These are phyloP conservation scores for Zaprionus davidi DNA, from an alignment of 1,140 invertebrate species.

Conservation along the genomic window DNA sequence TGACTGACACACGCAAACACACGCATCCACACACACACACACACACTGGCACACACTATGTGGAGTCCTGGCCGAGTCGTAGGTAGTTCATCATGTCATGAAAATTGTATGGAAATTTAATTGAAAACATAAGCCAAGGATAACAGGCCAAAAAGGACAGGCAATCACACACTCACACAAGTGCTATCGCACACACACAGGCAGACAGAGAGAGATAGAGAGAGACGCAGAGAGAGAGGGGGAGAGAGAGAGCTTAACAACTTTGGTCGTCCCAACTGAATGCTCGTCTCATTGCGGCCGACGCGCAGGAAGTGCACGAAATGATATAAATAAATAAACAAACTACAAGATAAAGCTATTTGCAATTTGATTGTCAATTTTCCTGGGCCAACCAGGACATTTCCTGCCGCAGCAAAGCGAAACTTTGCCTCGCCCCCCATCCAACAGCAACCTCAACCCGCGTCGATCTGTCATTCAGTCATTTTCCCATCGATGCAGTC, in stretches of 20 bases:
- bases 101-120: conserved; percentile 84
- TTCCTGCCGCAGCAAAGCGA: conserved; percentile 65
- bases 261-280: conserved; percentile 50
- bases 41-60: conserved; percentile 19
- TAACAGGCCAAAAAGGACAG: conserved; percentile 81
- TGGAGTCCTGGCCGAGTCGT: conserved; percentile 51
- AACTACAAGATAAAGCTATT: conserved; percentile 83
- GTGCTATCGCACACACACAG: conserved; percentile 37
- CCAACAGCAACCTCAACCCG: too few species aligned
- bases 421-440: conserved; percentile 39
- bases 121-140: conserved; percentile 83
- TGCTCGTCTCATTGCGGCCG: conserved; percentile 58
- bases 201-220: background rate
- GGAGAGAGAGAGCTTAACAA: conserved; percentile 57
- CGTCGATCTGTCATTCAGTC: conserved; percentile 60
- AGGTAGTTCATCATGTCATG: conserved; percentile 83
- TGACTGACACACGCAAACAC: conserved; percentile 66
- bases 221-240: background rate
- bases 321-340: conserved; percentile 82
- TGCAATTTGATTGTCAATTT: conserved; percentile 83
- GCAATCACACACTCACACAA: conserved; percentile 60
- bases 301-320: conserved; percentile 76
- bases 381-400: conserved; percentile 65
- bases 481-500: conserved; percentile 77
- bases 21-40: conserved; percentile 30